phyloP scores from a whole-genome alignment of 2,797 vertebrate genomes.

The Helicolenus hilgendorfi region DNA sequence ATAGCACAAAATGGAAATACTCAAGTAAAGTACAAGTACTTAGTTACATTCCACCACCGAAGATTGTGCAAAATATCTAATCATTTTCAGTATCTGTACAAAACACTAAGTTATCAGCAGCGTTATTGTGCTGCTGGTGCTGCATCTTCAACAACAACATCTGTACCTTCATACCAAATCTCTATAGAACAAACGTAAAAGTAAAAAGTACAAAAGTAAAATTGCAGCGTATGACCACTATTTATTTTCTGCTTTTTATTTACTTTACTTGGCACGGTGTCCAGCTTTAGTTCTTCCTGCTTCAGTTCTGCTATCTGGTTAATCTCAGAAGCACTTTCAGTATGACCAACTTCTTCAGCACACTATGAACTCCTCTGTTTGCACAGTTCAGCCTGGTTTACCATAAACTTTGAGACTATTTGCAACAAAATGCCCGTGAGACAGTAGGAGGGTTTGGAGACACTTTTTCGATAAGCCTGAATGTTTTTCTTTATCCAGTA shows the following conservation, averaged over 20 bases:
- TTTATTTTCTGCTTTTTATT: background rate
- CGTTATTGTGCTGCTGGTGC: background rate
- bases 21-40: too few species aligned
- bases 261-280: background rate
- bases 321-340: background rate
- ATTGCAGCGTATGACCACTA: background rate
- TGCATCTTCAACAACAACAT: background rate
- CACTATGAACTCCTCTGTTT: background rate
- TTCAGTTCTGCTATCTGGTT: conserved; percentile 1
- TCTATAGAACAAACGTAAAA: background rate
- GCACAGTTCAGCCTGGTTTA: background rate
- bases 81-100: background rate
- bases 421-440: background rate
- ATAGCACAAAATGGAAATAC: too few species aligned
- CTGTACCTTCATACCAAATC: background rate
- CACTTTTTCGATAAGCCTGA: background rate
- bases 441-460: background rate
- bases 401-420: background rate
- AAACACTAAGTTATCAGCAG: background rate
- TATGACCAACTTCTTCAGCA: background rate
- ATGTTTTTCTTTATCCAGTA: conserved; percentile 1
- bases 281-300: background rate
- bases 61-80: background rate
- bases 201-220: too few species aligned
- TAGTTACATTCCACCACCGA: too few species aligned